Percentiles rank a stretch among this genome's conserved stretches.
These are phyloP conservation scores for Psittacula cyanocephala DNA, from an alignment of 2,113 vertebrate species.

Conservation along the genomic window DNA sequence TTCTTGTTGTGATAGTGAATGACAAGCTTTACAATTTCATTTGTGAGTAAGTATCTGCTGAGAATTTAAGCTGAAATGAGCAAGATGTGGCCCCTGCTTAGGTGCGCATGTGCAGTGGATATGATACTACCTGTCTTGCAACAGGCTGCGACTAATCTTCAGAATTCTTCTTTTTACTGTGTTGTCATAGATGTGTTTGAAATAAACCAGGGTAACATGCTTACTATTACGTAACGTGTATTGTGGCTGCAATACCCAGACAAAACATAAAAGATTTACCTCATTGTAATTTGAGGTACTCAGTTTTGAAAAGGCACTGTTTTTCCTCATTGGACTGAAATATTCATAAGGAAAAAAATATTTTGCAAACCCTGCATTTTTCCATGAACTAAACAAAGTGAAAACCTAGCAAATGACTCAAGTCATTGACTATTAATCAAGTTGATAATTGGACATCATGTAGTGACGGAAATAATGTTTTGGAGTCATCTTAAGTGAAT, in stretches of 20 bases:
- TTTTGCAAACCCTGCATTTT: neutral
- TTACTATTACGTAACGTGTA: neutral
- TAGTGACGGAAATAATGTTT: neutral
- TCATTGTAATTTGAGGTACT: neutral
- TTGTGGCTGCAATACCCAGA: neutral
- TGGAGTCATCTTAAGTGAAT: neutral
- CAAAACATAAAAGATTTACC: neutral
- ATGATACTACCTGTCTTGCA: neutral
- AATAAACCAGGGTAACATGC: neutral
- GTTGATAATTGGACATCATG: neutral
- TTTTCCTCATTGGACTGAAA: neutral
- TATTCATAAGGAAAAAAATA: conserved; percentile 4
- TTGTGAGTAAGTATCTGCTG: neutral
- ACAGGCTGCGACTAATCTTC: neutral
- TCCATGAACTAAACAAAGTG: neutral
- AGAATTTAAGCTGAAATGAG: neutral
- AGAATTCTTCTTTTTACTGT: neutral
- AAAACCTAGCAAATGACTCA: neutral
- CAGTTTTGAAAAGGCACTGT: neutral
- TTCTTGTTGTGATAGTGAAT: neutral
- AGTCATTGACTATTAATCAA: conserved; percentile 5
- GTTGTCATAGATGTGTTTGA: neutral
- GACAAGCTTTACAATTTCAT: neutral
- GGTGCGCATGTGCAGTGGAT: neutral
- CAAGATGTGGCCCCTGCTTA: neutral